Base-by-base conservation (phyloP, 1,140 invertebrate species). In the Spodoptera frugiperda region DNA sequence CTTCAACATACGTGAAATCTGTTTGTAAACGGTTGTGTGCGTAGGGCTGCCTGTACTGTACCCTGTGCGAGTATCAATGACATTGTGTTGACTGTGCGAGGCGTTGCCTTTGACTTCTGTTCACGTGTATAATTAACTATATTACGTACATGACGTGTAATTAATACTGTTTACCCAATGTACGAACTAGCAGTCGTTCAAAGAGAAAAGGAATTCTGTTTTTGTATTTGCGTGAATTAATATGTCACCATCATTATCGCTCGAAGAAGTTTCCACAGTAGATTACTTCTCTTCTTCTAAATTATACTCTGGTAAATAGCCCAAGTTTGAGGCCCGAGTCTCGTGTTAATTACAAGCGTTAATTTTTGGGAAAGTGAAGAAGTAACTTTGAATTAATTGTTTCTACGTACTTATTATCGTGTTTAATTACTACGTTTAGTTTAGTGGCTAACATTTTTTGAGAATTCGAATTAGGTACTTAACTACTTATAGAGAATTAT, bases 21-120 rank as follows among this genome's bases (percentile, higher is more conserved):
- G 77, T 78, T 78, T 83, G 79, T 79, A 77, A 72, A 74, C 44
- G 44, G 33, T 21, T 15, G 15, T 25, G 68, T 46, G 61, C 15
- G 17, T 61, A 55, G 74, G 63, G 74, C 49, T 76, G 74, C 46
- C 39, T 12, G 14, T n/a, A n/a, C 39, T 12, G 14, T 59, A 65
- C 15, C 63, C 46, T 63, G 30, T n/a, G n/a, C n/a, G n/a, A n/a
- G 30, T 63, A 44, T 63, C 12, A 5, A 49, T 21, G 33, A 63
- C 59, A 10, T 17, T 19, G 59, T 54, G 17, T 54, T 39, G 15
- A 9, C 68, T 55, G 53, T 21, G 30, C 17, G n/a, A 21, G 21
- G 53, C 48, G 49, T 54, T 12, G 48, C 30, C 30, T 53, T 39
- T 54, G 49, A 39, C 33, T 15, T 70, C 17, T 67, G 63, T 49